A percentile compares a stretch with the other conserved stretches of the same genome.
Evolutionary conservation across 2,797 vertebrate species (phyloP).

Genomic region (Chelonia mydas): DNA sequence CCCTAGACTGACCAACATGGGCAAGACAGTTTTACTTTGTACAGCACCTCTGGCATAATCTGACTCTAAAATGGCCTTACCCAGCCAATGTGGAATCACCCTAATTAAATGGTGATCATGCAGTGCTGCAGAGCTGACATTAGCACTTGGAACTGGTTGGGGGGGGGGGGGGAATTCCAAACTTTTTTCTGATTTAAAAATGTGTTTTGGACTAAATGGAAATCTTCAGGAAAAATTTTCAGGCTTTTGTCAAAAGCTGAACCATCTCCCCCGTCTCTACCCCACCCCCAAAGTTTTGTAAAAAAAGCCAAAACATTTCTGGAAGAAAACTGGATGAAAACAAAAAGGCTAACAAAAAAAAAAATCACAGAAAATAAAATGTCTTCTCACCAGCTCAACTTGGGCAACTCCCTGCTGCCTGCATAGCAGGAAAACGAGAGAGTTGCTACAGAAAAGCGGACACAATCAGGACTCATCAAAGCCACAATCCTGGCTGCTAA

Average conservation of each 20-base stretch:
- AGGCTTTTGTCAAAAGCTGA: not conserved
- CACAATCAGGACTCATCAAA: not conserved
- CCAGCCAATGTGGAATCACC: not conserved
- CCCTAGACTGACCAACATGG: not conserved
- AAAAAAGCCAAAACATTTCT: not conserved
- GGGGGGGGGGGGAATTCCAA: not conserved
- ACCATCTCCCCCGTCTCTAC: not conserved
- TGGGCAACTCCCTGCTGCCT: not conserved
- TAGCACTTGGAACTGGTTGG: not conserved
- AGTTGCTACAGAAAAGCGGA: not conserved
- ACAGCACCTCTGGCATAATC: conserved; percentile 18
- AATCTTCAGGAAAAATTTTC: not conserved
- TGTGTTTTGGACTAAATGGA: conserved; percentile 1
- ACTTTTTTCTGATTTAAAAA: conserved; percentile 5
- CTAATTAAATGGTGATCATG: conserved; percentile 39
- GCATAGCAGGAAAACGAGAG: not conserved
- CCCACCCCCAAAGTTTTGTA: no score
- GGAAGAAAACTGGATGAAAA: not conserved
- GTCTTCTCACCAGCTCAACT: not conserved
- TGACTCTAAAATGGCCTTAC: conserved; percentile 53
- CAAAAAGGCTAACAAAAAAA: not conserved
- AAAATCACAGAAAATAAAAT: not conserved
- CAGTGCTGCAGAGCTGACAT: conserved; percentile 2
- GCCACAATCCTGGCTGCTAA: not conserved
- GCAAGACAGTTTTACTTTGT: conserved; percentile 18